Conservation (phyloP, 2,797 vertebrate species). For the Coreius guichenoti region DNA sequence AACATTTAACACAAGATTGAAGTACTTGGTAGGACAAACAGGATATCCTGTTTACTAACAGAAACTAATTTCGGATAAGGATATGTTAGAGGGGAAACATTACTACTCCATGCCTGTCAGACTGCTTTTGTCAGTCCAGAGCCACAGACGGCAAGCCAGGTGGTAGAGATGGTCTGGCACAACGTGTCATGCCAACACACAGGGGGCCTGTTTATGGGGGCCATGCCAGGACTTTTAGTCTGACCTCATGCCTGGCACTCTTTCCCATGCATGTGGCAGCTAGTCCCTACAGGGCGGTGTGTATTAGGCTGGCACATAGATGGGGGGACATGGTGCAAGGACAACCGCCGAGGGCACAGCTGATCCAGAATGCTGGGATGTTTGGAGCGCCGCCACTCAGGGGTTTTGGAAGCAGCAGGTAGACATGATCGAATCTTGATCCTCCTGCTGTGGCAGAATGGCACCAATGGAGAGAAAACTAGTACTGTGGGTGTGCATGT, state of each 20-base stretch:
- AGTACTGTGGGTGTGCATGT: constrained; percentile 35
- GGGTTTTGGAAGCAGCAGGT: constrained; percentile 22
- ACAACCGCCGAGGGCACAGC: constrained; percentile 1
- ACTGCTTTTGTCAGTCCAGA: neutral
- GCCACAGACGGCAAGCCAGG: constrained; percentile 53
- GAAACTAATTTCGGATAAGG: neutral
- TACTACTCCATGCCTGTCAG: constrained; percentile 16
- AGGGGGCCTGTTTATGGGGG: constrained; percentile 21
- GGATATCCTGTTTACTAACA: neutral
- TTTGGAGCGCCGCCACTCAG: neutral
- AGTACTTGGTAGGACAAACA: neutral
- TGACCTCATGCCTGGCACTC: constrained; percentile 55
- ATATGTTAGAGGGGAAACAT: neutral
- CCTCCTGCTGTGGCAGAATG: constrained; percentile 32
- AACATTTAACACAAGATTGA: neutral
- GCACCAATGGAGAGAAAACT: neutral
- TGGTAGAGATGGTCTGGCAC: constrained; percentile 40
- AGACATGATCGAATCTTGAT: constrained; percentile 1
- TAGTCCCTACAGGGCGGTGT: constrained; percentile 56
- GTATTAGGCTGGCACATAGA: constrained; percentile 17
- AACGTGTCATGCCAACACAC: constrained; percentile 21
- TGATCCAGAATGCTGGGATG: constrained; percentile 11
- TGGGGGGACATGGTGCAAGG: neutral
- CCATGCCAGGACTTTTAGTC: constrained; percentile 45
- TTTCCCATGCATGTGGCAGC: constrained; percentile 61